Evolutionary conservation across 2,888 invertebrate genomes (phyloP), one percentile per base, ranked within the genome.

Genomic region (Aproaerema taeniolella): DNA sequence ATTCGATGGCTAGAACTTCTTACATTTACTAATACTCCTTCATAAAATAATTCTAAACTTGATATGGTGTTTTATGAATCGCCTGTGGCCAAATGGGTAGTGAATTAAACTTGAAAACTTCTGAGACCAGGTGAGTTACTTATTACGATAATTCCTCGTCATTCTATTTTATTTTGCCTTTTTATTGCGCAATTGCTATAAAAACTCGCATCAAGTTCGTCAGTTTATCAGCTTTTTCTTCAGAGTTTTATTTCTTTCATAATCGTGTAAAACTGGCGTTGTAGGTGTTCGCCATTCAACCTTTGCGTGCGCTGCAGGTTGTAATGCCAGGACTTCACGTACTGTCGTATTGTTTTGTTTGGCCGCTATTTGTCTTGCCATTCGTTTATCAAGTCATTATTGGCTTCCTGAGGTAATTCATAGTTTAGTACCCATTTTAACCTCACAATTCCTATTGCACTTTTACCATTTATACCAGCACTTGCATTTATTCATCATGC

Each of bases 31-130:
- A n/a, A n/a, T n/a, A n/a, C n/a, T n/a, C n/a, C n/a, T n/a, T n/a
- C n/a, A n/a, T n/a, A n/a, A n/a, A n/a, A n/a, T n/a, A n/a, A 20
- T 20, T 20, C 5, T 20, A 9, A 12, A 25, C 24, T 61, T 73
- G 65, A 55, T 68, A 67, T 68, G 68, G 36, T 65, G 55, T 53
- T 49, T 55, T 82, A 87, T 46, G 88, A 89, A 43, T 88, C 52
- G 53, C 47, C 42, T 58, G 62, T 63, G 62, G 52, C 58, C 79
- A 78, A 78, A 85, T 85, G 85, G 83, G 69, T 70, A 82, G 72
- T 72, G 79, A 83, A 77, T 55, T 80, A 54, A 73, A 75, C 51
- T 49, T 74, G 46, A 58, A 69, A 42, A 59, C 68, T 38, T 54
- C 72, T 50, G 67, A 71, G 63, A 63, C 79, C 77, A 78, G 81